These are phyloP conservation scores for Stictonetta naevosa DNA, from an alignment of 2,113 vertebrate genomes.

Conservation along the genomic window DNA sequence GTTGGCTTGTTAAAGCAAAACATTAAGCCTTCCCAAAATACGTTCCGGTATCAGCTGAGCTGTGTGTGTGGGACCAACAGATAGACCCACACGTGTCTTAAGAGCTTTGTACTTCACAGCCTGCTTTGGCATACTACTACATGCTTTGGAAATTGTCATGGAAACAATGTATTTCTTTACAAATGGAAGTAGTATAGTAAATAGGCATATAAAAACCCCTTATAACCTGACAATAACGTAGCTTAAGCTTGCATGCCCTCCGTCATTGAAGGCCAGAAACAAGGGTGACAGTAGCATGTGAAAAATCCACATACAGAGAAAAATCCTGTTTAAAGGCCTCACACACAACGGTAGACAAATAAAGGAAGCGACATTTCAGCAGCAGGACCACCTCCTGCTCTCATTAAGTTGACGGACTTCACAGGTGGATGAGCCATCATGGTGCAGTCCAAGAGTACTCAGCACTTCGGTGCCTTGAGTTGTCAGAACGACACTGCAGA, in stretches of 20 bases:
- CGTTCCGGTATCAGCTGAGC: not conserved
- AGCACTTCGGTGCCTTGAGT: accelerated
- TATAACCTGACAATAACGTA: not conserved
- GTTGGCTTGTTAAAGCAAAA: not conserved
- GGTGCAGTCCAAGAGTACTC: not conserved
- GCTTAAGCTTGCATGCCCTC: not conserved
- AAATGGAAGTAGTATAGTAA: slow-evolving; percentile 1
- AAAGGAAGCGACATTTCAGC: accelerated
- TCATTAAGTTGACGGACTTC: accelerated
- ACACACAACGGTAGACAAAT: not conserved
- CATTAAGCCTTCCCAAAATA: not conserved
- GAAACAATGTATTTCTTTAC: not conserved
- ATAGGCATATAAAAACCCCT: slow-evolving; percentile 11
- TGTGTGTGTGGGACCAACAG: not conserved
- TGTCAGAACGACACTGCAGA: not conserved
- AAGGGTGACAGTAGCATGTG: not conserved
- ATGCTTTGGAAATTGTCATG: slow-evolving; percentile 1
- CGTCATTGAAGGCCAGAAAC: not conserved
- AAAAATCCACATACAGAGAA: not conserved
- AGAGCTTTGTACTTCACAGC: not conserved
- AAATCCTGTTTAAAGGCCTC: not conserved
- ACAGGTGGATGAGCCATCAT: accelerated
- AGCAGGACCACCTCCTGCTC: not conserved
- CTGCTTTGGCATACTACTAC: not conserved
- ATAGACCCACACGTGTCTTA: not conserved